Evolutionary conservation across 2,797 vertebrate genomes (phyloP), one percentile per base, ranked within the genome.

Genomic region (Erpetoichthys calabaricus): DNA sequence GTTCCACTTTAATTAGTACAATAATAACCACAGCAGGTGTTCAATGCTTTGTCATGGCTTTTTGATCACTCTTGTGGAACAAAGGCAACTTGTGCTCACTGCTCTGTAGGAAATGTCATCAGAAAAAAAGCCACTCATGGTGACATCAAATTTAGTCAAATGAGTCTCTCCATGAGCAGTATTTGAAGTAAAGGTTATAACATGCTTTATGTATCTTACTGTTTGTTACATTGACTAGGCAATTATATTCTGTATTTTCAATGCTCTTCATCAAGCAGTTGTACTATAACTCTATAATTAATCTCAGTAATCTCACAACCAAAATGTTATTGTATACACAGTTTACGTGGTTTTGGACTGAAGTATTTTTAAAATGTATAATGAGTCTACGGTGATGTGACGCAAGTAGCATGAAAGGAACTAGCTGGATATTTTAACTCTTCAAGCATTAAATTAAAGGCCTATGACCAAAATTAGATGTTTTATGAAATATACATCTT

Each of bases 71-170:
- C 72, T 80, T 76, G 61, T 49, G 72, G 67, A 72, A 74, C 49
- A 56, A 1, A 61, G 56, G 44, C 72, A 73, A 69, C 59, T 55
- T 63, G 63, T 53, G 63, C 63, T 74, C 78, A 68, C 70, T 57
- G 51, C 71, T 52, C 72, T 64, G 75, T 62, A 60, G 74, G 69
- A 67, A 73, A 67, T 68, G 67, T 75, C 81, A 75, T 67, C 65
- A 62, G 75, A 77, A 75, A 63, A 63, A 75, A 77, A 79, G 62
- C 60, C 76, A 66, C 64, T 77, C 61, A 65, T 57, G 52, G 67
- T 46, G 74, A 73, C 59, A 67, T 77, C 71, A 72, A 75, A 81
- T 83, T 82, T 77, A 73, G 69, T 78, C 73, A 82, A 87, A 87
- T 79, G 43, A 70, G 71, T 71, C 67, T 77, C 65, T 75, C 65